These are phyloP conservation scores for Plodia interpunctella DNA, from an alignment of 1,140 invertebrate species.

Conservation along the genomic window DNA sequence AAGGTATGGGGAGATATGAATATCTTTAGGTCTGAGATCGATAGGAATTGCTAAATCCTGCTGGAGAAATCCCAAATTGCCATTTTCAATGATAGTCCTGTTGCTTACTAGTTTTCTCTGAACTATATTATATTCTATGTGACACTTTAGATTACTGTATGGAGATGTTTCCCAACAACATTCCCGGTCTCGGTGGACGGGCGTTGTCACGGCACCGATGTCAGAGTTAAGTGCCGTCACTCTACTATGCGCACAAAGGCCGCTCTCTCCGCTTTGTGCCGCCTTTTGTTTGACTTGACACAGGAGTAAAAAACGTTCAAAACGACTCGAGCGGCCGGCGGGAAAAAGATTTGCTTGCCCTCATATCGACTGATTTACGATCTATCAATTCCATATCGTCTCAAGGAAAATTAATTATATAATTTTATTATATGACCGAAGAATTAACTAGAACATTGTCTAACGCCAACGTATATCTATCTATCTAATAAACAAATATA, in stretches of 20 bases:
- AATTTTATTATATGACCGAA: no score
- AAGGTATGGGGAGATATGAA: background rate
- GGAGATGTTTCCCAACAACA: background rate
- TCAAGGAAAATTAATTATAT: no score
- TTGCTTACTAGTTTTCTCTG: no score
- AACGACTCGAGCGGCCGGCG: slow-evolving; percentile 3
- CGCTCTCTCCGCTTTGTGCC: slow-evolving; percentile 67
- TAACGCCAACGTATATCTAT: no score
- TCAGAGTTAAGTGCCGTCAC: slow-evolving; percentile 54
- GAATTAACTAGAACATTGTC: no score
- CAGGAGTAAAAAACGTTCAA: slow-evolving; percentile 51
- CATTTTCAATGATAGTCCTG: no score
- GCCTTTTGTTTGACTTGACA: slow-evolving; percentile 62
- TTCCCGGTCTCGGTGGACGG: slow-evolving; percentile 5
- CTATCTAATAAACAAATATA: no score
- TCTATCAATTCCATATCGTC: no score
- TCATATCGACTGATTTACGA: background rate
- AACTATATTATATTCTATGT: no score
- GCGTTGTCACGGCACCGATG: slow-evolving; percentile 36
- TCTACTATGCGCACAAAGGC: slow-evolving; percentile 60
- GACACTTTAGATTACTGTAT: no score
- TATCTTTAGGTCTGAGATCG: background rate
- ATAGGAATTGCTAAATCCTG: no score
- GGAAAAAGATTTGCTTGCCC: slow-evolving; percentile 1
- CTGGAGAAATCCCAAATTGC: no score